phyloP scores from a whole-genome alignment of 2,888 invertebrate species.

The Eupsilia transversa region DNA sequence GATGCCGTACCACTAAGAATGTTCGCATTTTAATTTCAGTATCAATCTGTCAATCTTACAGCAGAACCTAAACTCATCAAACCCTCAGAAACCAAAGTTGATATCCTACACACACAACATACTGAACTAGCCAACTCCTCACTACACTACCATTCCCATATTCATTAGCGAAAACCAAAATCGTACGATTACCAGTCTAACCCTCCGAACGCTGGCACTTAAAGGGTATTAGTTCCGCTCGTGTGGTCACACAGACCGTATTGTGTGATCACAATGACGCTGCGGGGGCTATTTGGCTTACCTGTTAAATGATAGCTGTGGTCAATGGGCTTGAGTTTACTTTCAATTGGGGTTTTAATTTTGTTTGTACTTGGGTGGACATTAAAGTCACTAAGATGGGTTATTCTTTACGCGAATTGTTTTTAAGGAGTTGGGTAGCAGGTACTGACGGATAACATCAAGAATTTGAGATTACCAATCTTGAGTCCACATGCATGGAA shows the following conservation, averaged over 20 bases:
- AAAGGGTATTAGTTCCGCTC: slow-evolving; percentile 85
- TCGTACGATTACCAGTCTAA: slow-evolving; percentile 79
- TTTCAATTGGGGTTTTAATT: slow-evolving; percentile 59
- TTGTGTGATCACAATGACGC: slow-evolving; percentile 73
- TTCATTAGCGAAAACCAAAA: slow-evolving; percentile 79
- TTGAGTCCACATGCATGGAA: not conserved
- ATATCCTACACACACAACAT: no score
- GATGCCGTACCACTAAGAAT: not conserved
- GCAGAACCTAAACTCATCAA: not conserved
- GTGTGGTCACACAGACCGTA: slow-evolving; percentile 80
- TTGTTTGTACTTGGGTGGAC: not conserved
- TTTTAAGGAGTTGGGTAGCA: not conserved
- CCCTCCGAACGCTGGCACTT: slow-evolving; percentile 79
- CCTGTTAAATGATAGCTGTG: slow-evolving; percentile 74
- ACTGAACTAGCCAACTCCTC: not conserved
- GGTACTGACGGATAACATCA: not conserved
- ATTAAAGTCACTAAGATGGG: not conserved
- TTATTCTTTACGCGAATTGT: not conserved
- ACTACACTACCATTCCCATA: slow-evolving; percentile 56
- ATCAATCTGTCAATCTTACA: no score
- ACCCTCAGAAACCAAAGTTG: not conserved
- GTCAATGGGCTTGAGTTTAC: slow-evolving; percentile 63
- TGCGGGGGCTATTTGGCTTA: slow-evolving; percentile 69
- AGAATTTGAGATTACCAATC: not conserved
- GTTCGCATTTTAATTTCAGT: no score